Evolutionary conservation across 1,140 invertebrate genomes (phyloP), one percentile per base, ranked within the genome.

Genomic region (Heliothis subflexa): DNA sequence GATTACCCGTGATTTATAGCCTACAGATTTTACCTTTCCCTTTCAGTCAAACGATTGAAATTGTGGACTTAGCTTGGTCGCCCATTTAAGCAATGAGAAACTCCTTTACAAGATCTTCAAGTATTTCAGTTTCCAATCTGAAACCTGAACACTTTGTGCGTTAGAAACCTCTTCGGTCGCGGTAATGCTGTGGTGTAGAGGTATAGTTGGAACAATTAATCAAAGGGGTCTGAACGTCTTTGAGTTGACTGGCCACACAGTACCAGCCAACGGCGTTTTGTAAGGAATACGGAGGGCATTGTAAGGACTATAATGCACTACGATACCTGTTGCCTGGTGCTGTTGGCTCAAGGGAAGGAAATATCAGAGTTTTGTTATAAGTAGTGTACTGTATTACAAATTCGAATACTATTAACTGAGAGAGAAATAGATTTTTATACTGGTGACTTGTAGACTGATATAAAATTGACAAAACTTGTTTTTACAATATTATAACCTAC

Each of bases 191-290:
- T 64, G 45, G 16, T n/a, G n/a, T n/a, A n/a, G 12, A 5, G 61
- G 9, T 40, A 12, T 9, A 5, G 28, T 45, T 14, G 2, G 9
- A 45, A 59, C 55, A 64, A 64, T 64, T 47, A 64, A 45, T 64
- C 61, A 64, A 64, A 40, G 40, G 61, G 9, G 10, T 2, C 61
- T 21, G 13, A 66, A 66, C 40, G 40, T 66, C 62, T 66, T 66
- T 66, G 62, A 66, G 10, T 66, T 13, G 62, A 11, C 10, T 14
- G 33, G 2, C 16, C 9, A 47, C 16, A 66, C 62, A 18, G 4
- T 5, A 9, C n/a, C 16, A 11, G 16, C 21, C 11, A 25, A 59
- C 11, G 12, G 16, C 62, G 33, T 40, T 66, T 66, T 66, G 62
- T 66, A 47, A 66, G 14, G 62, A 47, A 18, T 66, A 47, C 21